Conservation (phyloP, 2,113 vertebrate species). For the Aplodontia rufa region DNA sequence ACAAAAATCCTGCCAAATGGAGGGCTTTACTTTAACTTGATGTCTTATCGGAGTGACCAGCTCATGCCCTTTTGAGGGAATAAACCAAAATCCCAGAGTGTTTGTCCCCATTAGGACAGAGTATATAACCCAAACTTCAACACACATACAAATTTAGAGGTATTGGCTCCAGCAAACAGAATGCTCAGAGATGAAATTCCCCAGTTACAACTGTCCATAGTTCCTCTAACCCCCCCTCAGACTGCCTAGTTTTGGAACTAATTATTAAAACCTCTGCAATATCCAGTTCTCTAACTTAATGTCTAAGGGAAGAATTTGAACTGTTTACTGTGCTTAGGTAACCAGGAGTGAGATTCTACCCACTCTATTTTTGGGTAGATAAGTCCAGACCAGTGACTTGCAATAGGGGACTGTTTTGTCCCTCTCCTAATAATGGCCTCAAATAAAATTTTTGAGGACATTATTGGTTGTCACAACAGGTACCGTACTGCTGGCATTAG, state of each 20-base stretch:
- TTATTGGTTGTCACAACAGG: background rate
- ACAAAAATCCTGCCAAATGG: background rate
- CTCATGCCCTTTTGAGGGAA: background rate
- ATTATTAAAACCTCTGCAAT: background rate
- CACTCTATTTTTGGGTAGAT: background rate
- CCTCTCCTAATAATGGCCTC: background rate
- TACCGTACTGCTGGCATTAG: background rate
- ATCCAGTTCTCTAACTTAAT: background rate
- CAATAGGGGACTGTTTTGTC: background rate
- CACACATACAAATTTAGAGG: background rate
- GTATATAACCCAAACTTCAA: background rate
- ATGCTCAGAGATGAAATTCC: background rate
- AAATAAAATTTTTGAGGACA: background rate
- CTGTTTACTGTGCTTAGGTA: background rate
- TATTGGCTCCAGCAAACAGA: background rate
- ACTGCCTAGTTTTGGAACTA: slow-evolving; percentile 2
- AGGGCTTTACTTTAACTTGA: slow-evolving; percentile 27
- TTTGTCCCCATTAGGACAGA: background rate
- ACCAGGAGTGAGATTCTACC: background rate
- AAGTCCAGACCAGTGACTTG: background rate
- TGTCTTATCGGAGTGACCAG: slow-evolving; percentile 26
- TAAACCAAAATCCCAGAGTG: background rate
- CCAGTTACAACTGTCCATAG: background rate
- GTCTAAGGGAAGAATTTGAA: slow-evolving; percentile 26
- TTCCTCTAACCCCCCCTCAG: background rate